Percentiles rank a stretch among this genome's conserved stretches.
phyloP scores from a whole-genome alignment of 2,113 vertebrate genomes.

The Carettochelys insculpta region DNA sequence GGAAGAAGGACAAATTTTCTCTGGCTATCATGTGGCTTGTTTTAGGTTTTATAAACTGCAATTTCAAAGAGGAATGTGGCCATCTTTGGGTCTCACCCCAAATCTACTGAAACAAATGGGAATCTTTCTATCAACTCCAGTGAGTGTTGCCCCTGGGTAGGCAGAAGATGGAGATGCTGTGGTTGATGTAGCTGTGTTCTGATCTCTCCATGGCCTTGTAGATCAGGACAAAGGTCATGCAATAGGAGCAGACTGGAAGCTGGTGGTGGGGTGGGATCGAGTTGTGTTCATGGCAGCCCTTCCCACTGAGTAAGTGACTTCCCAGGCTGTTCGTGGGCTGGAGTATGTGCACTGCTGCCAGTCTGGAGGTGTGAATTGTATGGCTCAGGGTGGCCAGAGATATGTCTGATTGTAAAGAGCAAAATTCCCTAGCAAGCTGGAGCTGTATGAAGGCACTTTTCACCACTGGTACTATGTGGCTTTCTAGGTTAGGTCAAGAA shows the following conservation, averaged over 20 bases:
- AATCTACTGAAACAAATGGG: not conserved
- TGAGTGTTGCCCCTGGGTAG: not conserved
- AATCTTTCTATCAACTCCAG: not conserved
- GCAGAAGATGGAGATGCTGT: fast-evolving
- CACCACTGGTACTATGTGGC: not conserved
- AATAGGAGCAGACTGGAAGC: not conserved
- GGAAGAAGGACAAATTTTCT: not conserved
- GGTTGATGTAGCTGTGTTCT: not conserved
- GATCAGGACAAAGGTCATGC: not conserved
- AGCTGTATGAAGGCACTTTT: not conserved
- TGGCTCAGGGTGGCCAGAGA: not conserved
- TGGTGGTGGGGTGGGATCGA: not conserved
- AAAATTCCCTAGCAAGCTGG: not conserved
- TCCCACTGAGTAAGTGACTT: fast-evolving
- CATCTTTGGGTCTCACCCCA: not conserved
- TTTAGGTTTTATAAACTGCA: not conserved
- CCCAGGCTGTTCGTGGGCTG: fast-evolving
- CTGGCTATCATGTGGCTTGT: not conserved
- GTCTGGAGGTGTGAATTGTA: not conserved
- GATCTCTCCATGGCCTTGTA: not conserved
- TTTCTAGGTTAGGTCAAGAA: not conserved
- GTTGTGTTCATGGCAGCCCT: not conserved
- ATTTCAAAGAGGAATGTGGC: not conserved
- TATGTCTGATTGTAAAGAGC: not conserved
- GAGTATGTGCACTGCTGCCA: not conserved